Conservation (phyloP, 2,113 vertebrate species). For the Cochlearius cochlearius region DNA sequence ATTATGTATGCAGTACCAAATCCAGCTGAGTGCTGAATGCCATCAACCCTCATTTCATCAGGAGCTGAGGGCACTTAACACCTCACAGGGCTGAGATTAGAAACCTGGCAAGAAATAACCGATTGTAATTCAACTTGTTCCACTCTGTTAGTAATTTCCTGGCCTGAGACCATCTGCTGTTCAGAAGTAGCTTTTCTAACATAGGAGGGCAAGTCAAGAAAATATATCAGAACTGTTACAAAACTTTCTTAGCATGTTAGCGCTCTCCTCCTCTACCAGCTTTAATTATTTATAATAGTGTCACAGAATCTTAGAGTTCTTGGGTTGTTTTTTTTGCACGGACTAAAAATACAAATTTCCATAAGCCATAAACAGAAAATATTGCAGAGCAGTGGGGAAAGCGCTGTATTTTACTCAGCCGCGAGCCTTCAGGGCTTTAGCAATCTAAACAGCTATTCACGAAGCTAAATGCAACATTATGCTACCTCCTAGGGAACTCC, state of each 20-base stretch:
- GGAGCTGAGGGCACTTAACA: slow-evolving; percentile 3
- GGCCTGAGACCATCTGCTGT: slow-evolving; percentile 19
- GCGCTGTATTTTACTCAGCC: background rate
- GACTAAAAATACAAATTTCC: background rate
- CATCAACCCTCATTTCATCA: slow-evolving; percentile 10
- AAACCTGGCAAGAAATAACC: background rate
- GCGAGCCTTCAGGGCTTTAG: background rate
- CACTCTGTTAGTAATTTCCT: background rate
- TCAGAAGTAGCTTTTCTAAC: slow-evolving; percentile 6
- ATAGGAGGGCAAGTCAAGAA: background rate
- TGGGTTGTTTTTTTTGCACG: background rate
- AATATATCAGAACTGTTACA: background rate
- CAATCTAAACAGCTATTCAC: background rate
- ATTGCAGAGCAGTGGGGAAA: background rate
- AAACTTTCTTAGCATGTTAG: background rate
- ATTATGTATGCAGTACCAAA: background rate
- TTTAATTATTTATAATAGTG: slow-evolving; percentile 12
- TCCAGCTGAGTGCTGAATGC: background rate
- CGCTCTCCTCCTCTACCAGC: background rate
- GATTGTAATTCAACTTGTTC: slow-evolving; percentile 3
- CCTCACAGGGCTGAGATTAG: background rate
- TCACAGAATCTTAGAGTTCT: background rate
- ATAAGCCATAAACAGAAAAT: background rate
- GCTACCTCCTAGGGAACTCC: background rate
- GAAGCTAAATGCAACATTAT: background rate